Percentiles rank a stretch among this genome's conserved stretches.
Conservation (phyloP, 2,113 vertebrate genomes). For the Cyanistes caeruleus region DNA sequence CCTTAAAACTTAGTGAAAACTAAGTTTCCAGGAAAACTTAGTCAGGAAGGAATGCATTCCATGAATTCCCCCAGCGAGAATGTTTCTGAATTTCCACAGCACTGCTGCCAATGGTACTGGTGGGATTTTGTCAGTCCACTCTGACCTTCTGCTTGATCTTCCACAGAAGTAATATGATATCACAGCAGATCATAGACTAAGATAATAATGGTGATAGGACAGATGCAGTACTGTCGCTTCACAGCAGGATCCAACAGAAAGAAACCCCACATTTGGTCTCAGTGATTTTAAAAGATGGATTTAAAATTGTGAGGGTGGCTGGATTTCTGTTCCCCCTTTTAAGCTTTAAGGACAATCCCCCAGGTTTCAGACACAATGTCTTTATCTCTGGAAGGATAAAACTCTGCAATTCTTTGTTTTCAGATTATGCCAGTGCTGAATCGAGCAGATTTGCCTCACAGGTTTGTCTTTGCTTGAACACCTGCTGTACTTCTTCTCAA, state of each 20-base stretch:
- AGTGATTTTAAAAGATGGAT: background rate
- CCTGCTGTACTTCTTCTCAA: background rate
- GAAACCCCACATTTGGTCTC: background rate
- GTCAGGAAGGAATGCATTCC: background rate
- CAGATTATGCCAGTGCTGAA: background rate
- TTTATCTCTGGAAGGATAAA: background rate
- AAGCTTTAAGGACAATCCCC: background rate
- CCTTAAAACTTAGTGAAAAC: background rate
- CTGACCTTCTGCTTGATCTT: background rate
- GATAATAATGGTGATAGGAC: background rate
- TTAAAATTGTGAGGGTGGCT: background rate
- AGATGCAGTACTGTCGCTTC: background rate
- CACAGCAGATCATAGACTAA: background rate
- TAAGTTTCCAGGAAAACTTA: background rate
- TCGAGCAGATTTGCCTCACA: background rate
- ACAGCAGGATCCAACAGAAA: background rate
- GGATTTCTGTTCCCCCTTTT: background rate
- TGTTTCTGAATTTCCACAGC: background rate
- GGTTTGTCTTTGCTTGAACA: background rate
- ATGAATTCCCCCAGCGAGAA: background rate
- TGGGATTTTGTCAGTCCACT: background rate
- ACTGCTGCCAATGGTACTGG: background rate
- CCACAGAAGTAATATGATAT: background rate
- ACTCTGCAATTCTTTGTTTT: background rate
- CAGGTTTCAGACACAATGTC: background rate